Percentiles rank a stretch among this genome's conserved stretches.
phyloP scores from a whole-genome alignment of 2,113 vertebrate species.

The Campylorhamphus procurvoides region DNA sequence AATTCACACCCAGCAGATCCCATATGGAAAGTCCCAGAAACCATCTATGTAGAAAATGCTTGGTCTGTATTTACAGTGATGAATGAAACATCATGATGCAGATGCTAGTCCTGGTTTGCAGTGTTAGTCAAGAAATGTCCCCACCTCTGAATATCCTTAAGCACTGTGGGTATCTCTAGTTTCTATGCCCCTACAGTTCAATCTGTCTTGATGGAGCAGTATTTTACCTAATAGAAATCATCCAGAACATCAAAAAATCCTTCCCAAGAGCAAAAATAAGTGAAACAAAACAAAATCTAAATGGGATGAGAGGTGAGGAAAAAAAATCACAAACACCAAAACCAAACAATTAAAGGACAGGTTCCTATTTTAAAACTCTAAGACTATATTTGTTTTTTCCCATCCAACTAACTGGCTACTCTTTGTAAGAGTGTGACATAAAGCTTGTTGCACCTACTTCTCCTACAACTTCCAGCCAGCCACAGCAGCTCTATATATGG shows the following conservation, averaged over 20 bases:
- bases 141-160: not conserved
- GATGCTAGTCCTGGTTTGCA: not conserved
- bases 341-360: not conserved
- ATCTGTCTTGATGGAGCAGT: not conserved
- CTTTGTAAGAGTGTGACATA: not conserved
- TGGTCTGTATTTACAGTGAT: not conserved
- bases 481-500: not conserved
- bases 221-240: not conserved
- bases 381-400: not conserved
- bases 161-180: not conserved
- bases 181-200: not conserved
- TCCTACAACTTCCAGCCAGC: not conserved
- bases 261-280: not conserved
- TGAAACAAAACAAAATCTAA: not conserved
- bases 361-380: not conserved
- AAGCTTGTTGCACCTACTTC: not conserved
- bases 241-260: not conserved
- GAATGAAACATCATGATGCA: not conserved
- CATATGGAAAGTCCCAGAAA: not conserved
- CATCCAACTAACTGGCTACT: not conserved
- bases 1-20: not conserved
- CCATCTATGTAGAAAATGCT: not conserved
- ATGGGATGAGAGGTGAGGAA: fast-evolving
- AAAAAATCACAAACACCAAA: not conserved
- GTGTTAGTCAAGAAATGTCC: not conserved